phyloP scores from a whole-genome alignment of 64 coral and sea anemone genomes.

The Astreopora myriophthalma region DNA sequence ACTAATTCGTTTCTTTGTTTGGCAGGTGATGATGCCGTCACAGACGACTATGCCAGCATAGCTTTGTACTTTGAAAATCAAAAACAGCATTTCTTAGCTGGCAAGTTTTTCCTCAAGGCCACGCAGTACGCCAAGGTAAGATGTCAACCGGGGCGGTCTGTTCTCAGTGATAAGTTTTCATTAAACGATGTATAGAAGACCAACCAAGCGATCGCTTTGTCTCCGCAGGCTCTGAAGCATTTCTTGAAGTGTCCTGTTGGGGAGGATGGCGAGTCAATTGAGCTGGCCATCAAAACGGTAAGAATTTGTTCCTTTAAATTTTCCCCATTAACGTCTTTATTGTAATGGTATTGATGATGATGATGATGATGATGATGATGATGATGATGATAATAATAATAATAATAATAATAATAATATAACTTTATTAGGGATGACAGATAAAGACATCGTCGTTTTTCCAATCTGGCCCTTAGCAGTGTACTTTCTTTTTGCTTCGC shows the following conservation, averaged over 20 bases:
- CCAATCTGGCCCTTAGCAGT: too few relatives aligned
- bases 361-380: too few relatives aligned
- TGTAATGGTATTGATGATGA: too few relatives aligned
- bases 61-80: conserved; percentile 98
- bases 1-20: not conserved
- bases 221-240: conserved; percentile 86
- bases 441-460: not conserved
- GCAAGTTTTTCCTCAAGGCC: conserved; percentile 93
- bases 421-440: too few relatives aligned
- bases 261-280: conserved; percentile 94
- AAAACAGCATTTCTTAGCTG: conserved; percentile 92
- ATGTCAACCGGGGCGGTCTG: too few relatives aligned
- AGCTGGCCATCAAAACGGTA: conserved; percentile 98
- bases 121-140: conserved; percentile 86
- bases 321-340: too few relatives aligned
- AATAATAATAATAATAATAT: too few relatives aligned
- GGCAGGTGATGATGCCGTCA: conserved; percentile 88
- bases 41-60: conserved; percentile 96
- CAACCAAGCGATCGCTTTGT: not conserved
- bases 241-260: conserved; percentile 90
- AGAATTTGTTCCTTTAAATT: not conserved
- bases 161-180: not conserved
- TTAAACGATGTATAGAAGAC: not conserved
- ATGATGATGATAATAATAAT: too few relatives aligned
- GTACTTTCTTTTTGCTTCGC: too few relatives aligned